Evolutionary conservation across 2,113 vertebrate genomes (phyloP), one percentile per base, ranked within the genome.

Genomic region (Eleginops maclovinus): DNA sequence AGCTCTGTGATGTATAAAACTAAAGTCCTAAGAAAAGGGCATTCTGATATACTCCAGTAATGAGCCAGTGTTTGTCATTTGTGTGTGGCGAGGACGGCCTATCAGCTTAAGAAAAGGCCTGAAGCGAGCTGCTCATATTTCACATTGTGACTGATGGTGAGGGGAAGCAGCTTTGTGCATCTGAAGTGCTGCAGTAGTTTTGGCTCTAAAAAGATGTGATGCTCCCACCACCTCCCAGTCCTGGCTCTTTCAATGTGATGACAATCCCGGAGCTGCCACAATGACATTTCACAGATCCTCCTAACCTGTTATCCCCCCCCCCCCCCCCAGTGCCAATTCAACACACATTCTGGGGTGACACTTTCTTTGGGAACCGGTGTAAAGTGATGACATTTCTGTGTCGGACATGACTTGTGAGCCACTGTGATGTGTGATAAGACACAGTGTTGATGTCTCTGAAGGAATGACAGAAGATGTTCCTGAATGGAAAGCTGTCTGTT

Each of bases 281-380:
- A 68, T 77, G 72, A 77, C 40, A 79, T 89, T 79, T 90, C 79
- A 88, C 84, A 89, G 76, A 60, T 74, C 74, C n/a, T 66, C 61
- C 58, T 9, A 75, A 83, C 68, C 80, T 65, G 72, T 76, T 74
- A 75, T 67, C 60, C 61, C 44, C 61, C 61, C 59, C 68, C 62
- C 26, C 80, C 61, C 58, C 59, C 28, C 53, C 51, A 74, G 72
- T 41, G 24, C 58, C 75, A 47, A 31, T 58, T 80, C 72, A 72
- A 67, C 73, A 75, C 72, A 62, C 59, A 46, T 74, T 31, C 56
- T 28, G 56, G n/a, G 72, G 54, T 83, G 77, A 88, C 76, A 82
- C 60, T n/a, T 60, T 61, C 17, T 56, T 62, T 56, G 58, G 81
- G 71, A 67, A 53, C 16, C 6, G 31, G 50, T 10, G 58, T 49